Base-by-base conservation (phyloP, 2,888 invertebrate genomes). In the Tethea ocularis region DNA sequence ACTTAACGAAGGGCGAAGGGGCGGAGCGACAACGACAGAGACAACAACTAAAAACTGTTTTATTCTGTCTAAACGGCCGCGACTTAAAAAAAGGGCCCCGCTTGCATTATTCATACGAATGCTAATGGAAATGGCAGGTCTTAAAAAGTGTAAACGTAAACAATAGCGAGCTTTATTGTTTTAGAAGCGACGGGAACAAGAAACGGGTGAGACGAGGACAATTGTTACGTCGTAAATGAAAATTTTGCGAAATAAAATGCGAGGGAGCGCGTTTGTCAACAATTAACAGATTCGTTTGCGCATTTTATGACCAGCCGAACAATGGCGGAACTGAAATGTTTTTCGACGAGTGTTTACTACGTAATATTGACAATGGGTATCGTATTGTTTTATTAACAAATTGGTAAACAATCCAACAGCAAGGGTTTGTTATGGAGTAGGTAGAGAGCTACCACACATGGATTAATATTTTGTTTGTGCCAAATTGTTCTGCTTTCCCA, bases 91-190 rank as follows among this genome's bases (percentile, higher is more conserved):
- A 74, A 72, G 73, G 72, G 64, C 61, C 64, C 65, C 60, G 66
- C 68, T 79, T 83, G 76, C 83, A 83, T 85, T 83, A 86, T 86
- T 85, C 82, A 86, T 86, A 75, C 69, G 66, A 68, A 79, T 77
- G 77, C 77, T 82, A 82, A 85, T 84, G 78, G 76, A 78, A 82
- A 82, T 76, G 77, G 75, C 72, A 75, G 75, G 72, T 75, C 74
- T 75, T 80, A 76, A 77, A 80, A 68, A 74, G 73, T 75, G 77
- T 77, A 74, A 71, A 79, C 75, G 75, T 77, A 81, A 82, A 79
- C 77, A 83, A 74, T 69, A 69, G 63, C 58, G 57, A 69, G 76
- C 71, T 80, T 80, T 78, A 80, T 80, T 82, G 77, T 80, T 76
- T 74, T 68, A 67, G 61, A 68, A 70, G 68, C 55, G 52, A 51